Conservation (phyloP, 1,140 invertebrate genomes). For the Bombus confusus region DNA sequence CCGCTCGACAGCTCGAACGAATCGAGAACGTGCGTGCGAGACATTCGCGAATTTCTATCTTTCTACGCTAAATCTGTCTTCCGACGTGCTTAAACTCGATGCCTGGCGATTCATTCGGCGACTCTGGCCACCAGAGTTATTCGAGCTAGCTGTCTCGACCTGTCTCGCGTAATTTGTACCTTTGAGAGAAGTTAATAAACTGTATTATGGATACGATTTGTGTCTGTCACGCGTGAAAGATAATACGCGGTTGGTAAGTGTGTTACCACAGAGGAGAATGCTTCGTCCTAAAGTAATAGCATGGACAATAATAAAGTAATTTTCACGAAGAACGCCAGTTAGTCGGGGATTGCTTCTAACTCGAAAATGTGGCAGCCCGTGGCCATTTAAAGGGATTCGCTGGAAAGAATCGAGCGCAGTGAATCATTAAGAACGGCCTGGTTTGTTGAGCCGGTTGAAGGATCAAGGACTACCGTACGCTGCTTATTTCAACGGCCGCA, state of each 20-base stretch:
- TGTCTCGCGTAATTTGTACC: neutral
- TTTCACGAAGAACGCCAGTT: neutral
- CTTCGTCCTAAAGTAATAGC: neutral
- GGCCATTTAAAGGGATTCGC: constrained; percentile 23
- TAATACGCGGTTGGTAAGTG: neutral
- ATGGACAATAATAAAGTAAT: neutral
- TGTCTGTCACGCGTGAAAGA: neutral
- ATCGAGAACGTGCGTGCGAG: constrained; percentile 1
- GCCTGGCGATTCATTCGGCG: neutral
- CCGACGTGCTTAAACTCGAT: neutral
- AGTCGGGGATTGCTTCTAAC: neutral
- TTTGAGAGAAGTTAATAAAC: neutral
- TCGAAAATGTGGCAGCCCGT: neutral
- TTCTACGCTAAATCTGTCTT: constrained; percentile 16
- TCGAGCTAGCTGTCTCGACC: neutral
- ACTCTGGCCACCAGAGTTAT: neutral
- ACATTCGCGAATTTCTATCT: constrained; percentile 14
- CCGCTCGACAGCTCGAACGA: constrained; percentile 20
- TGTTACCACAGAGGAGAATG: neutral
- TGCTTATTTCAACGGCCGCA: constrained; percentile 31
- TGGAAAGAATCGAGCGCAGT: constrained; percentile 25
- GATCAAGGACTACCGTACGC: constrained; percentile 54
- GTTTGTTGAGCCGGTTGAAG: constrained; percentile 56
- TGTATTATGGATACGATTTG: neutral
- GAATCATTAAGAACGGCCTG: constrained; percentile 53